Percentiles rank a stretch among this genome's conserved stretches.
These are phyloP conservation scores for Bovichtus variegatus DNA, from an alignment of 2,797 vertebrate genomes.

Conservation along the genomic window DNA sequence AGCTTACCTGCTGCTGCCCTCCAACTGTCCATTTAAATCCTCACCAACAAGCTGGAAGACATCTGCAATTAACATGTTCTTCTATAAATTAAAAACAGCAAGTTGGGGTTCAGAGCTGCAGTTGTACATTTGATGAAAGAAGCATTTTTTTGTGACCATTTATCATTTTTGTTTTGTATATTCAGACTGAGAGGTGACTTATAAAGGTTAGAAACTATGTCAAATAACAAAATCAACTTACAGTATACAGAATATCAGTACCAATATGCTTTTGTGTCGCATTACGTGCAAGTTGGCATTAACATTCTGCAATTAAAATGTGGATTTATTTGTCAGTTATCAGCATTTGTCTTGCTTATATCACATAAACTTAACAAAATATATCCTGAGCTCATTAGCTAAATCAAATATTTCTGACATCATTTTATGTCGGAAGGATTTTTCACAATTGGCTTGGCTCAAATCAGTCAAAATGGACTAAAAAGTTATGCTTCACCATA, in stretches of 20 bases:
- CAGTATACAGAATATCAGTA: background rate
- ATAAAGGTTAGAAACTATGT: background rate
- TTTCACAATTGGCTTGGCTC: slow-evolving; percentile 19
- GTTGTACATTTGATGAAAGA: background rate
- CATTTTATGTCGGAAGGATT: slow-evolving; percentile 37
- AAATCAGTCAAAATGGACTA: slow-evolving; percentile 31
- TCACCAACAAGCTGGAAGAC: background rate
- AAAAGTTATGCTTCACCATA: slow-evolving; percentile 19
- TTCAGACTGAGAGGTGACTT: background rate
- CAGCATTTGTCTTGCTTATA: background rate
- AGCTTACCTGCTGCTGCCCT: slow-evolving; percentile 90
- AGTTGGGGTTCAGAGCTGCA: background rate
- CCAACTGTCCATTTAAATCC: slow-evolving; percentile 74
- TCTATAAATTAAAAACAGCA: background rate
- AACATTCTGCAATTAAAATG: background rate
- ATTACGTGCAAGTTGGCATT: background rate
- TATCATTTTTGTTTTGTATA: background rate
- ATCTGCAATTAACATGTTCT: background rate
- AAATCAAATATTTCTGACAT: slow-evolving; percentile 1
- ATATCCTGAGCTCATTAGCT: background rate
- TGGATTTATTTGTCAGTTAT: background rate
- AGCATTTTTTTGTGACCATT: background rate
- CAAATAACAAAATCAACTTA: background rate
- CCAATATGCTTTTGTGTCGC: background rate
- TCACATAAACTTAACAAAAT: background rate